Evolutionary conservation across 2,113 vertebrate species (phyloP).

Genomic region (Myanophis thanlyinensis): DNA sequence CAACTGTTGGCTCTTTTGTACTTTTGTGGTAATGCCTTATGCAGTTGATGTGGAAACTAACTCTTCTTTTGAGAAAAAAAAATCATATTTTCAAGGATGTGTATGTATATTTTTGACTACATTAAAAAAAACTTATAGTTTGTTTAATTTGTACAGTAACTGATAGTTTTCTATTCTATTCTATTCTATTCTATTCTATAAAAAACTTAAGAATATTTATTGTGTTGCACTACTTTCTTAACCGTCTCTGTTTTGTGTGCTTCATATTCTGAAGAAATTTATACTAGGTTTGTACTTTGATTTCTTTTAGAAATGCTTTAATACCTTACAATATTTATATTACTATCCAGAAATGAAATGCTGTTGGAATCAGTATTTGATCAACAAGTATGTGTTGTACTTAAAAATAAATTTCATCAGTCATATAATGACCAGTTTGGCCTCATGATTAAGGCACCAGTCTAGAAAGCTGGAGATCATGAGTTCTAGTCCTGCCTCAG

Average conservation of each 20-base stretch:
- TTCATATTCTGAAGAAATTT: not conserved
- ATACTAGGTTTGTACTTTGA: not conserved
- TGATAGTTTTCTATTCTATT: no score
- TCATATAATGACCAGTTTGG: not conserved
- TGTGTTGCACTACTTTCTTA: not conserved
- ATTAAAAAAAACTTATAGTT: not conserved
- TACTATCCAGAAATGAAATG: not conserved
- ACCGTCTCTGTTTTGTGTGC: not conserved
- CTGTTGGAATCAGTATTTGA: not conserved
- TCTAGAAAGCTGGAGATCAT: not conserved
- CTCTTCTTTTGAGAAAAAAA: not conserved
- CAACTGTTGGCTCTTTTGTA: not conserved
- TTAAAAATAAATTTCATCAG: conserved; percentile 12
- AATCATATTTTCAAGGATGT: not conserved
- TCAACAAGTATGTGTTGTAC: not conserved
- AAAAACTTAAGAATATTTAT: not conserved
- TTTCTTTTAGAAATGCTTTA: not conserved
- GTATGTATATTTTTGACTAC: not conserved
- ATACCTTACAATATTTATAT: not conserved
- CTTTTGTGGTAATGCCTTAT: not conserved
- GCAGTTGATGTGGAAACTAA: not conserved
- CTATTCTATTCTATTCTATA: not conserved
- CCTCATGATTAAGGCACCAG: not conserved
- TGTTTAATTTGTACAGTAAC: not conserved
- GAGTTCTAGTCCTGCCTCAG: not conserved